Base-by-base conservation (phyloP, 1,140 invertebrate genomes). In the Hycleus phaleratus region DNA sequence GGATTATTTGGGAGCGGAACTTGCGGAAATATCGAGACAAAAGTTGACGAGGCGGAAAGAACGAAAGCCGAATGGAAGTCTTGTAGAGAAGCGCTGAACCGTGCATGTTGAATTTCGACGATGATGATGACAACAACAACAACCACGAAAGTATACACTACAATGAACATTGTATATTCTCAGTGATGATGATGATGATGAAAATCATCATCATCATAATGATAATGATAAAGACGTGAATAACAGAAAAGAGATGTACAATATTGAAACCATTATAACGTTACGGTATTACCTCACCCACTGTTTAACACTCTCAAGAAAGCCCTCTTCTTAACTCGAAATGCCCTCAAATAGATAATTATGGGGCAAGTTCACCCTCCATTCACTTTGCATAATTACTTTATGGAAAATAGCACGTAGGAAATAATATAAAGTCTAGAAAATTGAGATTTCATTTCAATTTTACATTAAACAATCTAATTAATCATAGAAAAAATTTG, bases 11-110 rank as follows among this genome's bases (percentile, higher is more conserved):
- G 26, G 50, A 64, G 53, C 63, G 60, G 60, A 64, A 64, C 57
- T 59, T 62, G 60, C 63, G 58, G 61, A 60, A 60, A 58, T 60
- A 63, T 63, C 51, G 51, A 58, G 58, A 63, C 54, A 60, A 63
- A 63, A 63, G 58, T 61, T 63, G 62, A 63, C 62, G 62, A 63
- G 62, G 58, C 62, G 58, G 59, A 54, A 63, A 63, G 62, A 60
- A 60, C 56, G 49, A 53, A 63, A 56, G 50, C 49, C 59, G 56
- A 49, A 56, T 42, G 45, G 54, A 63, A 56, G 55, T 57, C 58
- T 63, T 60, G 58, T 56, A 58, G 56, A 50, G 58, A 58, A 51
- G 54, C 62, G 45, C 44, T 42, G 51, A 53, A 53, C 42, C 51
- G 51, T 53, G 51, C 51, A 53, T 53, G 51, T 45, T 53, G 51